These are phyloP conservation scores for Rhabdornis inornatus DNA, from an alignment of 2,113 vertebrate species.

Conservation along the genomic window DNA sequence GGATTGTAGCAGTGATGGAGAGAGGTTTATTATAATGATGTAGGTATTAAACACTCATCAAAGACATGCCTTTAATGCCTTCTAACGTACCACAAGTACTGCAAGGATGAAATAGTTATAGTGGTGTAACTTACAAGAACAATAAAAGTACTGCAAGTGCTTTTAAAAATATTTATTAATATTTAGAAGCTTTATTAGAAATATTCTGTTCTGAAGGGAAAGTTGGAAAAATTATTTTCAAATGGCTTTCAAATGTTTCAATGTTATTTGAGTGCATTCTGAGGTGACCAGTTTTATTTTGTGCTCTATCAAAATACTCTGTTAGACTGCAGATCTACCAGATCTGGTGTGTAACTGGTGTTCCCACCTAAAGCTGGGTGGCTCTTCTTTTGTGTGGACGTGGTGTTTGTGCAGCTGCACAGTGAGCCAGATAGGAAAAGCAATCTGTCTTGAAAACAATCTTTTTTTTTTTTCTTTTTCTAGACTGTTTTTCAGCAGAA, in stretches of 20 bases:
- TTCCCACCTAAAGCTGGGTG: neutral
- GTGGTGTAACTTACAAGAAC: neutral
- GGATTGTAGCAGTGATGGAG: neutral
- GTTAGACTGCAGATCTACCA: neutral
- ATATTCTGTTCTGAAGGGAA: neutral
- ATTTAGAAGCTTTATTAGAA: neutral
- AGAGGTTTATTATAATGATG: neutral
- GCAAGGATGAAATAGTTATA: neutral
- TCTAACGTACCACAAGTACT: neutral
- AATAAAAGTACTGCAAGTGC: neutral
- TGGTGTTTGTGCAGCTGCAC: slow-evolving; percentile 54
- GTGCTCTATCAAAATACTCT: neutral
- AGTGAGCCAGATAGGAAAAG: slow-evolving; percentile 29
- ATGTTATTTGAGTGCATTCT: neutral
- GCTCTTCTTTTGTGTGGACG: neutral
- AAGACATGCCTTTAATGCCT: neutral
- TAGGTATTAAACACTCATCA: neutral
- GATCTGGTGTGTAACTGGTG: neutral
- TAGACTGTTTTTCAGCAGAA: slow-evolving; percentile 1
- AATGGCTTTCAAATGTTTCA: neutral
- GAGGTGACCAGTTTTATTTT: neutral
- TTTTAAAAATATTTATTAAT: neutral
- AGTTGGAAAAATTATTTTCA: neutral
- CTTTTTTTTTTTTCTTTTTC: neutral
- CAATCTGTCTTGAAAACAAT: slow-evolving; percentile 21